Base-by-base conservation (phyloP, 2,113 vertebrate species). In the Alaudala cheleensis region DNA sequence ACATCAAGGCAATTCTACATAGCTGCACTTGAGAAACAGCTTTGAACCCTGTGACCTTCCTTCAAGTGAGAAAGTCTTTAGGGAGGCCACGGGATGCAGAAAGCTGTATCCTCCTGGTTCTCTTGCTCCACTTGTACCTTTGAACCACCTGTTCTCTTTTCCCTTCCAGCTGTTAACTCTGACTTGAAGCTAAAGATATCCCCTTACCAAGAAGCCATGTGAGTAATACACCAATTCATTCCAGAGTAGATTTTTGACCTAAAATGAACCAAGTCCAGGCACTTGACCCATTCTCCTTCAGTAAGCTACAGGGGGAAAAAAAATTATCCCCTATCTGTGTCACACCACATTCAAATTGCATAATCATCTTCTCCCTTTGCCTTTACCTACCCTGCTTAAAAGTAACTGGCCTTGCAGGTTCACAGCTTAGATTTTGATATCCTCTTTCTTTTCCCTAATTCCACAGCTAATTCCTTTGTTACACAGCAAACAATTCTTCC, bases 21-120 rank as follows among this genome's bases (percentile, higher is more conserved):
- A 94, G 56, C 39, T 92, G 82, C 51, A 70, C 71, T 81, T 90
- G 80, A 88, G 87, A 95, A 94, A 92, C 42, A 88, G 53, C 40
- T 93, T 86, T 88, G 90, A 93, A 93, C 88, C 16, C 60, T 71
- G 12, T 62, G 88, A 92, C 90, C 72, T 83, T 69, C 40, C 40
- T 90, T 21, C 79, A 85, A 84, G 64, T 78, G 49, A 85, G 64
- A 89, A 89, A 65, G 22, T 70, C 78, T 88, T 79, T 28, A 47
- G 60, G 49, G 44, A 87, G 58, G 45, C 25, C 65, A 67, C 0
- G 4, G 65, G 61, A 83, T 37, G 53, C 60, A 91, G 78, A 91
- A 81, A 82, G 21, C 45, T 34, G 28, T 50, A 45, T 57, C 37
- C 44, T 81, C 73, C 50, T 81, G 28, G 21, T 66, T 91, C 42